Percentiles rank a stretch among this genome's conserved stretches.
These are phyloP conservation scores for Parauchenoglanis ngamensis DNA, from an alignment of 2,797 vertebrate species.

Conservation along the genomic window DNA sequence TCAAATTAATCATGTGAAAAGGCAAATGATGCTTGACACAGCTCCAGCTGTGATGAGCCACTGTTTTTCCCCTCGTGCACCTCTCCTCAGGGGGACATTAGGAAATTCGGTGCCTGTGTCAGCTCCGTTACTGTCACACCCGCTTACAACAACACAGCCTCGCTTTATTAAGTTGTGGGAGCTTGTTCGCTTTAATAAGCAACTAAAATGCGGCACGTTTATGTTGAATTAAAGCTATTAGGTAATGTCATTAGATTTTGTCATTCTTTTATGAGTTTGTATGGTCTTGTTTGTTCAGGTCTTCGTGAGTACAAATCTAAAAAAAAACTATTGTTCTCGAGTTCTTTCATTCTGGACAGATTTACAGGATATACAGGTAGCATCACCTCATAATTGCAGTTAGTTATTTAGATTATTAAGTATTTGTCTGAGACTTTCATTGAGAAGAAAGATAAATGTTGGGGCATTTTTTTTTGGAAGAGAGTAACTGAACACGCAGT, in stretches of 20 bases:
- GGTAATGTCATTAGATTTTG: constrained; percentile 19
- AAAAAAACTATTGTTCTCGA: not conserved
- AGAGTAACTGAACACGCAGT: constrained; percentile 68
- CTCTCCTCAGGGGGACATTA: constrained; percentile 95
- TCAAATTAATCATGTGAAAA: constrained; percentile 99
- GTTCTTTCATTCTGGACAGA: not conserved
- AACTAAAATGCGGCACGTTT: constrained; percentile 75
- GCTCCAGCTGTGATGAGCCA: constrained; percentile 98
- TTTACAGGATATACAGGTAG: constrained; percentile 4
- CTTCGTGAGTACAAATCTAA: not conserved
- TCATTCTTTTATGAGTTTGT: not conserved
- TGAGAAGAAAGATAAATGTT: not conserved
- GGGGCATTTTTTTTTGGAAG: constrained; percentile 51
- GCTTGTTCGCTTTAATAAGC: constrained; percentile 48
- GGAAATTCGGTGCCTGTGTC: constrained; percentile 94
- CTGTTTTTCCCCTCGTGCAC: constrained; percentile 85
- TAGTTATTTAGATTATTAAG: not conserved
- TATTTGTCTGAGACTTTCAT: not conserved
- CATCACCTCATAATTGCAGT: not conserved
- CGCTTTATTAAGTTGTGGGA: constrained; percentile 50
- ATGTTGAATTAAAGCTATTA: constrained; percentile 77
- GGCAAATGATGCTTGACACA: constrained; percentile 99
- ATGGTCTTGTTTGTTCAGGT: constrained; percentile 5
- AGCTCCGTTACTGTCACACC: constrained; percentile 99
- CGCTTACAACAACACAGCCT: constrained; percentile 44